Conservation (phyloP, 2,888 invertebrate genomes). For the Lithophane semibrunnea region DNA sequence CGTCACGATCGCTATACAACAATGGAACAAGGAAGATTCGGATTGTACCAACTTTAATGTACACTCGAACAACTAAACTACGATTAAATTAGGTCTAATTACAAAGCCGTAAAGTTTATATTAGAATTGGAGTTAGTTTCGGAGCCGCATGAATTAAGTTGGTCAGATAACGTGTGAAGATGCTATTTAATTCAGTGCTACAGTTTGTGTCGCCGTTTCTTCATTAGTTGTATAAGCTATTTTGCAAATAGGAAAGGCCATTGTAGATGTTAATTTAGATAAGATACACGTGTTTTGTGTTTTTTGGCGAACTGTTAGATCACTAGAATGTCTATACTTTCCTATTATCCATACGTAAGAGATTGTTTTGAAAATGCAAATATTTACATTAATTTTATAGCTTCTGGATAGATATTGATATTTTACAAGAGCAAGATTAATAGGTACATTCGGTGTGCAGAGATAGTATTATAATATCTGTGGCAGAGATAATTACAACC, state of each 20-base stretch:
- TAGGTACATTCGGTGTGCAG: background rate
- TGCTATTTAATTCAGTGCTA: conserved; percentile 63
- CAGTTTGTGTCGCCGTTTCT: conserved; percentile 68
- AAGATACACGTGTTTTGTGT: conserved; percentile 33
- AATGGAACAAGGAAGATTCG: conserved; percentile 78
- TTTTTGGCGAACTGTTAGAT: conserved; percentile 40
- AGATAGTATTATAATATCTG: no score
- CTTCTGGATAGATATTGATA: background rate
- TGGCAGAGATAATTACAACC: background rate
- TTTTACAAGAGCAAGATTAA: background rate
- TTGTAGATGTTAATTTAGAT: conserved; percentile 47
- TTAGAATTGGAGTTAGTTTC: conserved; percentile 27
- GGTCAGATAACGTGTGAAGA: conserved; percentile 71
- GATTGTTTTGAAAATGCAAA: background rate
- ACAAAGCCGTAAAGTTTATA: conserved; percentile 38
- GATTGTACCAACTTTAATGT: conserved; percentile 45
- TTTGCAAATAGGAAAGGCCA: conserved; percentile 67
- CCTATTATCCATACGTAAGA: background rate
- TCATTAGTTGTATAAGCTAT: conserved; percentile 71
- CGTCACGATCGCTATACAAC: conserved; percentile 77
- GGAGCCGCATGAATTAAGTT: conserved; percentile 35
- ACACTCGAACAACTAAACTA: conserved; percentile 23
- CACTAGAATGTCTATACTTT: conserved; percentile 24
- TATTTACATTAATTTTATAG: background rate
- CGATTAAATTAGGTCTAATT: conserved; percentile 46